Conservation (phyloP, 2,113 vertebrate species). For the Sinosuthora webbiana region DNA sequence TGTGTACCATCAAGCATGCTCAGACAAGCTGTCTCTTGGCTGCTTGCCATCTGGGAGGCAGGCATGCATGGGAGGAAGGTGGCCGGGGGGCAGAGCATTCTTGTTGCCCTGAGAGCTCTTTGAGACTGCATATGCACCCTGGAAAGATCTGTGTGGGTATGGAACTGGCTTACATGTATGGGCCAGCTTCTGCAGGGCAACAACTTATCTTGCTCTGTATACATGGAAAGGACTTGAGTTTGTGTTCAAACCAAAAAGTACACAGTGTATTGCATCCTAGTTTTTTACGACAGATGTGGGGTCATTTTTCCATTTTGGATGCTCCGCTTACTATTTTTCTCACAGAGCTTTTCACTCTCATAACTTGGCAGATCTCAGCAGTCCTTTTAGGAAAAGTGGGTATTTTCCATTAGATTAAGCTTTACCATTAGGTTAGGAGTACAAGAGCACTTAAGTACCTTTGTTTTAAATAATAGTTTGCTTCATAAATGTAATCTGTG, state of each 20-base stretch:
- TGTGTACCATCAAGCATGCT: background rate
- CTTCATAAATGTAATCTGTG: conserved; percentile 4
- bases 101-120: rapidly evolving
- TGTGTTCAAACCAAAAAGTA: background rate
- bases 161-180: background rate
- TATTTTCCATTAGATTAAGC: background rate
- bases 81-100: background rate
- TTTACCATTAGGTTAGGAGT: background rate
- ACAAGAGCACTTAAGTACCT: background rate
- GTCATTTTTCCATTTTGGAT: background rate
- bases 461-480: conserved; percentile 5
- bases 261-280: background rate
- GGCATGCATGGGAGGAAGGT: background rate
- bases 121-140: rapidly evolving
- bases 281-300: background rate
- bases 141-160: background rate
- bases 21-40: conserved; percentile 39
- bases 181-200: background rate
- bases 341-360: background rate
- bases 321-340: background rate
- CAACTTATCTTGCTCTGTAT: background rate
- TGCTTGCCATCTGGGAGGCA: background rate
- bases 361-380: background rate
- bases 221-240: background rate
- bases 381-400: background rate